Conservation (phyloP, 1,140 invertebrate genomes). For the Drosophila sp. region DNA sequence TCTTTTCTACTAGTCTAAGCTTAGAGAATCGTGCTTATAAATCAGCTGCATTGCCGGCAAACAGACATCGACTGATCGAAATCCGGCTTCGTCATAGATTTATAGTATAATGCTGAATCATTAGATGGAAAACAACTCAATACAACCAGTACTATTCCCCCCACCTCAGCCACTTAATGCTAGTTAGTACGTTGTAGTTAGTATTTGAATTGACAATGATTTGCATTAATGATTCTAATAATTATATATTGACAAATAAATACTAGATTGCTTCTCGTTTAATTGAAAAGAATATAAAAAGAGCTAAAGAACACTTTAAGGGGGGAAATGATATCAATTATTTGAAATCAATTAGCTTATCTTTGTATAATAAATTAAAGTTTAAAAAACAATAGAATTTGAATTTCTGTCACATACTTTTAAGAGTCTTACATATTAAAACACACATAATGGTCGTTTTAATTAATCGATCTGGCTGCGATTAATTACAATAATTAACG, state of each 20-base stretch:
- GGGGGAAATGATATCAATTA: not conserved
- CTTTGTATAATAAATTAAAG: no score
- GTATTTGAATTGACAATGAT: slow-evolving; percentile 45
- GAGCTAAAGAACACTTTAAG: not conserved
- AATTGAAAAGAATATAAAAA: slow-evolving; percentile 29
- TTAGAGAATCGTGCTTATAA: slow-evolving; percentile 56
- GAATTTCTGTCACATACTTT: no score
- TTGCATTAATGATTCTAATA: slow-evolving; percentile 58
- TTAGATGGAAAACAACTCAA: slow-evolving; percentile 54
- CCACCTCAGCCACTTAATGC: not conserved
- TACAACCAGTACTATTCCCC: slow-evolving; percentile 1
- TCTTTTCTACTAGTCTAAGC: slow-evolving; percentile 38
- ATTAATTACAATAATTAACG: no score
- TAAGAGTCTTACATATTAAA: no score
- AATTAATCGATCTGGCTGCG: no score
- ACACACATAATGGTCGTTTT: no score
- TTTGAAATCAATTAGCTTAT: no score
- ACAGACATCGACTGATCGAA: slow-evolving; percentile 57
- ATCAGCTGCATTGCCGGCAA: slow-evolving; percentile 44
- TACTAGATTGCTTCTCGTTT: slow-evolving; percentile 17
- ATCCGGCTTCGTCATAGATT: slow-evolving; percentile 66
- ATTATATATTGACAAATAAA: slow-evolving; percentile 43
- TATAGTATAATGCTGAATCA: slow-evolving; percentile 76
- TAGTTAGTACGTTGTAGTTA: not conserved
- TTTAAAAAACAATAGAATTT: no score